Evolutionary conservation across 64 coral and sea anemone species (phyloP), one percentile per base, ranked within the genome.

Genomic region (Anthopleura sola): DNA sequence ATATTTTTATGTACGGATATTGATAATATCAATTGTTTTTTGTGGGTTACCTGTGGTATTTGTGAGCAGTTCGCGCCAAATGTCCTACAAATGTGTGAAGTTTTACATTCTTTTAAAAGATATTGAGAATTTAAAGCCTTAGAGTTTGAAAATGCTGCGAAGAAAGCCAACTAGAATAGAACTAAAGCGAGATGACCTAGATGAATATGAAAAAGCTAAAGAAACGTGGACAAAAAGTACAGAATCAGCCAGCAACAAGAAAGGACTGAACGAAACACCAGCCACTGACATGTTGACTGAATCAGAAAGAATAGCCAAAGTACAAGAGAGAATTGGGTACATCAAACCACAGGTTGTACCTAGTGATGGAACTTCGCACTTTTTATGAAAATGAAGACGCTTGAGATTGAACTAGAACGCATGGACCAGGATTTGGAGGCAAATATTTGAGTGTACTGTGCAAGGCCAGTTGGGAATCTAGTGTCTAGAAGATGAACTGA

Each of bases 101-200:
- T n/a, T 26, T 6, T 24, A n/a, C 4, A 10, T 62, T 21, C 23
- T n/a, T 24, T 14, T 24, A 14, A 34, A 71, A 68, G 5, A 71
- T 31, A 32, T 71, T 71, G 26, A 71, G 34, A 71, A 71, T 71
- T 71, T 32, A 11, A 32, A 71, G 66, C n/a, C 66, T 71, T 71
- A 1, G 4, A 32, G 11, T 12, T 71, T 71, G 13, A 38, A 84
- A 90, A 96, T 96, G 94, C 84, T 96, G 18, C 87, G 90, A 40
- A 92, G 94, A 89, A 96, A 96, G 81, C 90, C 94, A 3, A 96
- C 94, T 3, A 86, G 93, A 24, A 96, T 96, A 71, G 94, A 92
- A 83, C 75, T 96, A 49, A 96, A 86, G 68, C 83, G 94, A 80
- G 94, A 96, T 53, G 94, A 96, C 80, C 24, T 96, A 8, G 94